Evolutionary conservation across 2,113 vertebrate genomes (phyloP).

Genomic region (Phaethon lepturus): DNA sequence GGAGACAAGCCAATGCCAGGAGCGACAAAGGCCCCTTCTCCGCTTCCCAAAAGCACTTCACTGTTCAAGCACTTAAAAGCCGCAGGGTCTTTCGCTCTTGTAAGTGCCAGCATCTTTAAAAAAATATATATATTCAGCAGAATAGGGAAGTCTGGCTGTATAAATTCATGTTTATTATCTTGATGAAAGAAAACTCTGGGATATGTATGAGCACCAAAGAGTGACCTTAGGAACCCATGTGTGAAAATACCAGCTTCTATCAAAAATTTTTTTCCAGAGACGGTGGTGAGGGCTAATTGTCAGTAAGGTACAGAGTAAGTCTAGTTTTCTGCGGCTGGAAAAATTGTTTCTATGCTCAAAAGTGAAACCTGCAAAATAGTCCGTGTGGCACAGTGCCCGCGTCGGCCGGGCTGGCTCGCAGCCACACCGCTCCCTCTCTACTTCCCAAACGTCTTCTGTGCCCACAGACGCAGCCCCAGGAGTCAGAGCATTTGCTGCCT

Average conservation of each 20-base stretch:
- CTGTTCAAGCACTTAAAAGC: neutral
- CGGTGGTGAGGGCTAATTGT: neutral
- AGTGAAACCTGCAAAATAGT: neutral
- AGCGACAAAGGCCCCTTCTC: neutral
- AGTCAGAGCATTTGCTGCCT: neutral
- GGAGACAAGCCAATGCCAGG: neutral
- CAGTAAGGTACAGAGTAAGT: neutral
- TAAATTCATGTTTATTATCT: neutral
- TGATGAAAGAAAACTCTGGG: neutral
- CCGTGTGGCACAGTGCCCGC: accelerated
- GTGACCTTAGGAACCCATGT: neutral
- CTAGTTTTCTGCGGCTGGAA: neutral
- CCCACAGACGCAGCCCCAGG: accelerated
- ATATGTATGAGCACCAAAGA: neutral
- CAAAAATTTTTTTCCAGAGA: neutral
- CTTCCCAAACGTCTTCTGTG: neutral
- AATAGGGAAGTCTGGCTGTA: neutral
- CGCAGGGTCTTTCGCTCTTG: neutral
- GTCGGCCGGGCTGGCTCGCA: accelerated
- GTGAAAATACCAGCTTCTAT: neutral
- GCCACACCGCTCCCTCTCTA: accelerated
- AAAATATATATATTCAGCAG: neutral
- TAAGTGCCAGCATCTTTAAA: neutral
- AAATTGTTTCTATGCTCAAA: neutral
- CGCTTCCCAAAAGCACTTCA: neutral